Percentiles rank a stretch among this genome's conserved stretches.
Conservation (phyloP, 2,113 vertebrate species). For the Calidris pugnax region DNA sequence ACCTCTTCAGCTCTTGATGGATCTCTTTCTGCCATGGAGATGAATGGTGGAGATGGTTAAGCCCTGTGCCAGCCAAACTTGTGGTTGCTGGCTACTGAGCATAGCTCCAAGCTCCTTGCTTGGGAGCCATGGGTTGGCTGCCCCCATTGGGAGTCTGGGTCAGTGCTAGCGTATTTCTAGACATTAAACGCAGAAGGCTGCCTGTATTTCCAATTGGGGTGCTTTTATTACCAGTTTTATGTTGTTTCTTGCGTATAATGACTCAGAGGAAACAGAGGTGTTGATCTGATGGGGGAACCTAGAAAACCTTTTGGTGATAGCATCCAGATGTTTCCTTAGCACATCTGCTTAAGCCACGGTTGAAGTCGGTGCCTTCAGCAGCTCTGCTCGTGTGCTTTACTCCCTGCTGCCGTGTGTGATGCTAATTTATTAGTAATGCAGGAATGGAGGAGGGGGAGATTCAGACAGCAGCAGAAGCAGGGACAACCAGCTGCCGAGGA, state of each 20-base stretch:
- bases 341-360: constrained; percentile 42
- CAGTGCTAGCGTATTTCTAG: neutral
- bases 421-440: constrained; percentile 11
- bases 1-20: neutral
- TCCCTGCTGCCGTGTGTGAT: constrained; percentile 11
- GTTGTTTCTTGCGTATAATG: neutral
- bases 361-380: neutral
- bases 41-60: neutral
- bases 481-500: neutral
- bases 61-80: neutral
- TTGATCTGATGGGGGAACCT: constrained; percentile 20
- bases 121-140: neutral
- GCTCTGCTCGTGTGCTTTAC: neutral
- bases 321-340: constrained; percentile 49
- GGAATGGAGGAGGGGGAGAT: neutral
- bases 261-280: constrained; percentile 39
- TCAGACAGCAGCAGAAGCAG: neutral
- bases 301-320: constrained; percentile 21
- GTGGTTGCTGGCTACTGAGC: neutral
- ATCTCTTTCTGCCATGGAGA: neutral
- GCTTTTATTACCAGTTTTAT: neutral
- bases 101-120: neutral
- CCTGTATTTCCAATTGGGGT: neutral
- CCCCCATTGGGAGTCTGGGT: neutral
- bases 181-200: neutral